Conservation (phyloP, 2,888 invertebrate species). For the Sympetrum striolatum region DNA sequence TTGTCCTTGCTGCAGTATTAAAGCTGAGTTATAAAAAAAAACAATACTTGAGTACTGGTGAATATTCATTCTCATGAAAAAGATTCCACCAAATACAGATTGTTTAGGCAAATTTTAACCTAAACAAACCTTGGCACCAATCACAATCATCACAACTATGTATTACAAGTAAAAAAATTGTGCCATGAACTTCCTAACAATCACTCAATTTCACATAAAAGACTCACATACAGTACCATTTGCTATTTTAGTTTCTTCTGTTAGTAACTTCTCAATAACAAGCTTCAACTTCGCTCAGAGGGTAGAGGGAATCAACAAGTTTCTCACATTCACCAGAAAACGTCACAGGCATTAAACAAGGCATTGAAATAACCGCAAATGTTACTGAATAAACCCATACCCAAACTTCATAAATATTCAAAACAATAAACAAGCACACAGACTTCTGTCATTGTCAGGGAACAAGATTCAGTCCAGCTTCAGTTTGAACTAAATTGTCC, state of each 20-base stretch:
- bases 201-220: constrained; percentile 11
- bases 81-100: constrained; percentile 14
- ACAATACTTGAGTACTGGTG: constrained; percentile 5
- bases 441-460: not conserved
- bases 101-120: constrained; percentile 10
- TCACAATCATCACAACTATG: constrained; percentile 32
- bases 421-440: constrained; percentile 8
- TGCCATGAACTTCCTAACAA: constrained; percentile 24
- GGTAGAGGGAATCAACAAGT: not conserved
- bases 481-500: not conserved
- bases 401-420: constrained; percentile 16
- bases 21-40: constrained; percentile 28
- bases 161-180: constrained; percentile 30
- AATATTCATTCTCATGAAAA: constrained; percentile 4
- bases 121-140: constrained; percentile 20
- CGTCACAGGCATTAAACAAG: not conserved
- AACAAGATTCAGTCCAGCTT: constrained; percentile 3
- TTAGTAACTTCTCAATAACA: constrained; percentile 15
- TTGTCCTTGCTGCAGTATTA: not conserved
- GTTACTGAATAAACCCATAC: constrained; percentile 4
- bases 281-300: constrained; percentile 4
- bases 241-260: constrained; percentile 1
- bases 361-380: constrained; percentile 6
- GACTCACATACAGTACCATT: not conserved
- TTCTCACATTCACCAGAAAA: constrained; percentile 18